Evolutionary conservation across 2,797 vertebrate species (phyloP).

Genomic region (Delichon dasypus): DNA sequence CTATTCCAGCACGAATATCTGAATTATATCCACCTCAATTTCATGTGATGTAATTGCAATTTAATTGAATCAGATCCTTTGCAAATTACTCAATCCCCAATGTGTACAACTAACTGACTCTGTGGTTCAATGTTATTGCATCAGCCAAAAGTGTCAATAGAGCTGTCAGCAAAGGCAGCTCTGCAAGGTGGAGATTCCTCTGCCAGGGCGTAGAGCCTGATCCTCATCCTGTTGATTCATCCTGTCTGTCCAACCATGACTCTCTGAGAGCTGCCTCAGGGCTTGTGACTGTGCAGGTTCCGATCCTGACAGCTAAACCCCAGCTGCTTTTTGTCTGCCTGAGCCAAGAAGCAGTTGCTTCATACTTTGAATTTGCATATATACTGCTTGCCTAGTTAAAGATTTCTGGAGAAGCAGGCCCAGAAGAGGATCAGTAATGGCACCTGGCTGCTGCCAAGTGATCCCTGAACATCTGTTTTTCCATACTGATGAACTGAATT

Average conservation of each 20-base stretch:
- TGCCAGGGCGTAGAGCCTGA: rapidly evolving
- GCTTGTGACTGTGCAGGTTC: background rate
- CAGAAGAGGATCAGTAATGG: background rate
- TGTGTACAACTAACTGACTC: background rate
- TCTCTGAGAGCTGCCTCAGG: background rate
- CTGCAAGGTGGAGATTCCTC: too few species aligned
- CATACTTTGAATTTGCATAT: background rate
- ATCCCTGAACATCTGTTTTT: background rate
- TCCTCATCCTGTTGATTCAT: background rate
- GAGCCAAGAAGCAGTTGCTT: background rate
- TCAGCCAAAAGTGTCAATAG: background rate
- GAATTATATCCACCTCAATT: constrained; percentile 3
- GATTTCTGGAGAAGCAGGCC: background rate
- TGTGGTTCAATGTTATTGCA: background rate
- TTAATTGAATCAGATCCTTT: constrained; percentile 20
- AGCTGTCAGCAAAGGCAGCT: background rate
- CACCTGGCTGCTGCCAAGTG: background rate
- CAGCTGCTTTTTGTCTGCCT: background rate
- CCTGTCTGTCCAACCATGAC: background rate
- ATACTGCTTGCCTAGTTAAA: background rate
- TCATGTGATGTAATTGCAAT: background rate
- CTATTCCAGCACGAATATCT: background rate
- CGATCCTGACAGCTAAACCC: background rate
- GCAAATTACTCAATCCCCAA: background rate
- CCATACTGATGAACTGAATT: background rate